These are phyloP conservation scores for Conomelus anceps DNA, from an alignment of 2,888 invertebrate genomes.

Conservation along the genomic window DNA sequence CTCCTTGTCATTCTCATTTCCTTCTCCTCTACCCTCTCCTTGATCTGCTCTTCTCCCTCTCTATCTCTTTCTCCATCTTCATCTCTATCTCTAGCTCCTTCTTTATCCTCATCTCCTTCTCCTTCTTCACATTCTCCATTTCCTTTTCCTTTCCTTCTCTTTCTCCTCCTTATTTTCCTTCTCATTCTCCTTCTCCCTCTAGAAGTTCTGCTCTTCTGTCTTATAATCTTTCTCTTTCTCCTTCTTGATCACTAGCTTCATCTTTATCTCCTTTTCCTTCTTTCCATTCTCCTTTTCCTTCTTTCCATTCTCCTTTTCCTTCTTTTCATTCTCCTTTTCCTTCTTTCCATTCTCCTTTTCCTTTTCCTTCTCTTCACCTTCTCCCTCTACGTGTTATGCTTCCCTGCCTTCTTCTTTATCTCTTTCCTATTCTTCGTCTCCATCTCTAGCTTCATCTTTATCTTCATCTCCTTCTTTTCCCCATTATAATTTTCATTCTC, in stretches of 20 bases:
- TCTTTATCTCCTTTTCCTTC: not conserved
- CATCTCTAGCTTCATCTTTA: not conserved
- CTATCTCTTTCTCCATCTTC: too few species aligned
- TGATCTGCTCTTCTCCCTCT: too few species aligned
- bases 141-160: too few species aligned
- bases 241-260: too few species aligned
- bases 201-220: not conserved
- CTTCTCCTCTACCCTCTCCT: not conserved
- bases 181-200: not conserved
- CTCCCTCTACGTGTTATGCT: not conserved
- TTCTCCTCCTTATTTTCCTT: not conserved
- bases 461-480: not conserved
- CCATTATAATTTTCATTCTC: not conserved
- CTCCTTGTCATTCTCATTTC: not conserved
- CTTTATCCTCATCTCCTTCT: too few species aligned
- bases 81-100: too few species aligned
- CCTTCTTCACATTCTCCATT: too few species aligned
- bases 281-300: not conserved
- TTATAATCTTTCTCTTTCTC: not conserved
- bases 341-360: not conserved
- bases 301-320: not conserved
- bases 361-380: not conserved
- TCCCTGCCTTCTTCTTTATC: not conserved
- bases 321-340: not conserved
- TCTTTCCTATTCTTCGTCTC: not conserved